A percentile compares a stretch with the other conserved stretches of the same genome.
Conservation (phyloP, 2,797 vertebrate species). For the Microctenopoma lineatum region DNA sequence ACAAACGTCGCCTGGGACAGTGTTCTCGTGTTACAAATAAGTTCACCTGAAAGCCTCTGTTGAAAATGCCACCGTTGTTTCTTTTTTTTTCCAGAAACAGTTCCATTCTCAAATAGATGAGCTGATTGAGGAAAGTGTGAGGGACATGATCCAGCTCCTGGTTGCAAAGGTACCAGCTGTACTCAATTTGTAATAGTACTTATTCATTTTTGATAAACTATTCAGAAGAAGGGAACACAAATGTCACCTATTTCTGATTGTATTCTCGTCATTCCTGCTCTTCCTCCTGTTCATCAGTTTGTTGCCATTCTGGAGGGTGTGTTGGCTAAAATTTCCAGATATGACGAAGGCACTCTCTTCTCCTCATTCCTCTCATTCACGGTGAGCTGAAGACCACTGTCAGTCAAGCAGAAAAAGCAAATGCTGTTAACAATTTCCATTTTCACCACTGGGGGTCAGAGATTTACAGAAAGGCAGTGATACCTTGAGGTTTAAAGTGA, state of each 20-base stretch:
- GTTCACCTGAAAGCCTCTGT: not conserved
- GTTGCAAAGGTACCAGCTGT: conserved; percentile 91
- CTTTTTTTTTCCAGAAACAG: conserved; percentile 87
- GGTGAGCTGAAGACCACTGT: conserved; percentile 81
- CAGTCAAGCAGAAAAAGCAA: no score
- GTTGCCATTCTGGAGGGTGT: conserved; percentile 96
- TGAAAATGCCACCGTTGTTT: not conserved
- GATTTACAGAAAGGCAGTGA: no score
- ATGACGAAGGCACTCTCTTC: conserved; percentile 99
- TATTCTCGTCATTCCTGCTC: not conserved
- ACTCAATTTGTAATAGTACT: conserved; percentile 50
- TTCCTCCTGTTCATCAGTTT: conserved; percentile 83
- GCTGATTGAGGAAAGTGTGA: conserved; percentile 99
- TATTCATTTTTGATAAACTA: not conserved
- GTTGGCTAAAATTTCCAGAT: conserved; percentile 97
- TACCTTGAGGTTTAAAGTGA: no score
- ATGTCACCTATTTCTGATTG: not conserved
- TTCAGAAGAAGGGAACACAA: not conserved
- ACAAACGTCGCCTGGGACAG: conserved; percentile 46
- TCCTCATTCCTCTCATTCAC: conserved; percentile 99
- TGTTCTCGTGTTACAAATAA: conserved; percentile 9
- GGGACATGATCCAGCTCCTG: conserved; percentile 98
- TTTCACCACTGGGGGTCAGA: no score
- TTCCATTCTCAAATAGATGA: conserved; percentile 98
- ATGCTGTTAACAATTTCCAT: no score